phyloP scores from a whole-genome alignment of 1,140 invertebrate species.

The Zaprionus vittiger region DNA sequence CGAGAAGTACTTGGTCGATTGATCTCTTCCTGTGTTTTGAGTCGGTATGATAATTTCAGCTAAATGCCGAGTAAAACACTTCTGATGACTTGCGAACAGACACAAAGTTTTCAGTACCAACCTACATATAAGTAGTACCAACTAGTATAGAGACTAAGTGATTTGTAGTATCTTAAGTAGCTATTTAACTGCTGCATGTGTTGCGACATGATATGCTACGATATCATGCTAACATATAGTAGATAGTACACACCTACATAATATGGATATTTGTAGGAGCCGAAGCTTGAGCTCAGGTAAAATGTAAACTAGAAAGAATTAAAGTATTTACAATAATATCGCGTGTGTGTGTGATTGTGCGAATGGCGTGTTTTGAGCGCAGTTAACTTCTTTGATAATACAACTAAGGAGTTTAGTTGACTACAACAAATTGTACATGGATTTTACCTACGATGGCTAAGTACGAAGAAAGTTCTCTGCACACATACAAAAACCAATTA shows the following conservation, averaged over 20 bases:
- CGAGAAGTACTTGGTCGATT: constrained; percentile 1
- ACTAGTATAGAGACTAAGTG: constrained; percentile 40
- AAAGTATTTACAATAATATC: constrained; percentile 29
- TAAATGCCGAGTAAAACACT: background rate
- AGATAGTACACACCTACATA: constrained; percentile 19
- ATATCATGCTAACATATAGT: constrained; percentile 27
- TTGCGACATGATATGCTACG: constrained; percentile 17
- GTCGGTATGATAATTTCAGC: background rate
- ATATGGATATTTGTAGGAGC: constrained; percentile 11
- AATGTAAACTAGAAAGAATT: constrained; percentile 12
- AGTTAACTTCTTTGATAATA: constrained; percentile 32
- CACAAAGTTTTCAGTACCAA: constrained; percentile 3
- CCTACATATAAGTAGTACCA: constrained; percentile 12
- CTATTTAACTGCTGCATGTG: constrained; percentile 27
- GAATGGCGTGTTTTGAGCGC: constrained; percentile 32
- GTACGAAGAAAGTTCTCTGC: constrained; percentile 45
- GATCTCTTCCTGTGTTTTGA: background rate
- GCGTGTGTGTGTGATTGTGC: background rate
- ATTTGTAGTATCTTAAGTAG: constrained; percentile 29
- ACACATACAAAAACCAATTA: constrained; percentile 58
- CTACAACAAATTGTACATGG: constrained; percentile 53
- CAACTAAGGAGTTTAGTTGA: constrained; percentile 40
- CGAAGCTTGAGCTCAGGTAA: constrained; percentile 39
- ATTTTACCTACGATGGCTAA: constrained; percentile 40
- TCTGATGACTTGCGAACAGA: background rate